These are phyloP conservation scores for Phymanthus crucifer DNA, from an alignment of 92 coral and sea anemone species.

Conservation along the genomic window DNA sequence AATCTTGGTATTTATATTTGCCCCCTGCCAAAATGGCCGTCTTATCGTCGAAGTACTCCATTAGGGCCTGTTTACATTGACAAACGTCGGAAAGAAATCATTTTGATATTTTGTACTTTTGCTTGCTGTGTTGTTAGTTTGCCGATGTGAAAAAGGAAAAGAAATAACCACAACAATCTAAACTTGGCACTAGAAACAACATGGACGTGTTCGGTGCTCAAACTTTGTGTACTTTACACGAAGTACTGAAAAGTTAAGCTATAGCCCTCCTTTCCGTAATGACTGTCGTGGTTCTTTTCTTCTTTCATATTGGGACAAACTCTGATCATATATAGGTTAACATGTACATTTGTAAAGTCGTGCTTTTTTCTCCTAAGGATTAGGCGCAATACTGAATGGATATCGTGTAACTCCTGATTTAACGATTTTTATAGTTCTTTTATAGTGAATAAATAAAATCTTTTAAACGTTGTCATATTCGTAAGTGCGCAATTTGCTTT, in stretches of 20 bases:
- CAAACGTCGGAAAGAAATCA: too few species aligned
- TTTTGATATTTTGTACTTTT: too few species aligned
- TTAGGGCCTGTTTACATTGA: too few species aligned
- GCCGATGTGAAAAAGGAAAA: neutral
- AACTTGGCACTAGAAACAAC: too few species aligned
- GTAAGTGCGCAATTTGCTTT: neutral
- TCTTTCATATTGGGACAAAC: neutral
- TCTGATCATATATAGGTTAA: neutral
- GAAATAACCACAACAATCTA: neutral
- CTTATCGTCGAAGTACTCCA: too few species aligned
- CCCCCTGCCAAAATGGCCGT: too few species aligned
- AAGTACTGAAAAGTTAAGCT: too few species aligned
- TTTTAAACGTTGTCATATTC: neutral
- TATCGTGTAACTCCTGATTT: neutral
- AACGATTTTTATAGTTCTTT: conserved; percentile 1
- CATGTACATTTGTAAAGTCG: conserved; percentile 8
- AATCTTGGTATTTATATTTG: too few species aligned
- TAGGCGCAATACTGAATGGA: neutral
- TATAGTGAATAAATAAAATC: neutral
- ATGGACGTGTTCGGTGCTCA: too few species aligned
- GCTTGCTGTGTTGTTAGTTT: too few species aligned
- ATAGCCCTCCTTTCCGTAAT: too few species aligned
- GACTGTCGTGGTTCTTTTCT: neutral
- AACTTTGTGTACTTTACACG: too few species aligned
- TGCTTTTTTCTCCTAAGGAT: neutral